Evolutionary conservation across 2,113 vertebrate species (phyloP).

Genomic region (Danionella cerebrum): DNA sequence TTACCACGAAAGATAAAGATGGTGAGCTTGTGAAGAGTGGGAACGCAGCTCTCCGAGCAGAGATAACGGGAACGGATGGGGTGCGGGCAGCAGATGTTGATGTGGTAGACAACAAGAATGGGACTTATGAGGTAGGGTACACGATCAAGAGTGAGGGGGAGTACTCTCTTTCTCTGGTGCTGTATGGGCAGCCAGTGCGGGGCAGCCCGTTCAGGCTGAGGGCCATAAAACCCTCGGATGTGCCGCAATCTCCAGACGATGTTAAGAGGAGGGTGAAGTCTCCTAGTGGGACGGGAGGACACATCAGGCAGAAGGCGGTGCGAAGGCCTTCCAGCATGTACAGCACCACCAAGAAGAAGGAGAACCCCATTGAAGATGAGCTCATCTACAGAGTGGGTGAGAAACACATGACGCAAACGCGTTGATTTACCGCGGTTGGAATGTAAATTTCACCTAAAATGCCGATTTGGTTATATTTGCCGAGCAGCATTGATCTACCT

Average conservation of each 20-base stretch:
- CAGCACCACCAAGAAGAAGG: slow-evolving; percentile 87
- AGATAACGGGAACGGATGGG: slow-evolving; percentile 69
- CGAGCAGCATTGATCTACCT: no score
- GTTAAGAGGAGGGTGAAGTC: slow-evolving; percentile 91
- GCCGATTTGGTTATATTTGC: no score
- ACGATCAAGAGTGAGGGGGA: slow-evolving; percentile 78
- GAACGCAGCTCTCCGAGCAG: slow-evolving; percentile 74
- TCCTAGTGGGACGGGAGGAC: slow-evolving; percentile 76
- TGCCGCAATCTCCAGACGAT: slow-evolving; percentile 82
- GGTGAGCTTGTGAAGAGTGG: slow-evolving; percentile 84
- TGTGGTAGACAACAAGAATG: slow-evolving; percentile 88
- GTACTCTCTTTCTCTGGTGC: slow-evolving; percentile 72
- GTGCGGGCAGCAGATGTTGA: slow-evolving; percentile 57
- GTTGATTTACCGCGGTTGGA: no score
- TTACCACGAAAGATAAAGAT: slow-evolving; percentile 96
- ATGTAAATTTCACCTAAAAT: no score
- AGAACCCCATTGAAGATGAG: slow-evolving; percentile 73
- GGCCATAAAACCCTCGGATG: slow-evolving; percentile 74
- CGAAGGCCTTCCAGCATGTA: slow-evolving; percentile 94
- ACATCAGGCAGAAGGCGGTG: slow-evolving; percentile 88
- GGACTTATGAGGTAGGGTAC: slow-evolving; percentile 89
- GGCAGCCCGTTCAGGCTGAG: slow-evolving; percentile 85
- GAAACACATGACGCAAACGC: slow-evolving; percentile 18
- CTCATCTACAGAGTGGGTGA: slow-evolving; percentile 87
- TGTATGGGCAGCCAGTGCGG: slow-evolving; percentile 82